Percentiles rank a stretch among this genome's conserved stretches.
phyloP scores from a whole-genome alignment of 2,113 vertebrate species.

The Varanus salvator region DNA sequence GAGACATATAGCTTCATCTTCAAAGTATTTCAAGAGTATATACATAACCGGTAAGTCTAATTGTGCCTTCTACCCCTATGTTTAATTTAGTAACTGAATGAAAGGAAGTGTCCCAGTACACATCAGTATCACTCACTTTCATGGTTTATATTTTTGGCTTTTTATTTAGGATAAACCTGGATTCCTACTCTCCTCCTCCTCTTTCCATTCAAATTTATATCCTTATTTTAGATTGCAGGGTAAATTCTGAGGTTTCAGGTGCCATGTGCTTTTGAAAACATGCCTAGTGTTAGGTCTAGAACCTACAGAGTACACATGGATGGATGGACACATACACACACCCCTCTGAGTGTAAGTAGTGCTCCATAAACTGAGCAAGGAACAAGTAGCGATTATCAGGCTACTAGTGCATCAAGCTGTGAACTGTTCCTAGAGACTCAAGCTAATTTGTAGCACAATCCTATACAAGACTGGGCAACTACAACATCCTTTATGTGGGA shows the following conservation, averaged over 20 bases:
- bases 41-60: neutral
- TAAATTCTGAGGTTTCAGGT: neutral
- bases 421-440: neutral
- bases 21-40: neutral
- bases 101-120: neutral
- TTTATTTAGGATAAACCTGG: neutral
- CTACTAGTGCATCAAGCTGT: neutral
- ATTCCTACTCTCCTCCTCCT: neutral
- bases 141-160: neutral
- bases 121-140: neutral
- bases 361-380: neutral
- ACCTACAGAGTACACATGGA: neutral
- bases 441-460: neutral
- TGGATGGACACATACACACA: neutral
- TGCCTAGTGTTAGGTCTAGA: neutral
- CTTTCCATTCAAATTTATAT: neutral
- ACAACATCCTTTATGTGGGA: too few relatives aligned
- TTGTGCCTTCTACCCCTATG: neutral
- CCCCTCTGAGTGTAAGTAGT: neutral
- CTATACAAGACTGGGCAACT: neutral
- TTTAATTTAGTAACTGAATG: neutral
- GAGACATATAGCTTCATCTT: neutral
- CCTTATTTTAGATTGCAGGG: neutral
- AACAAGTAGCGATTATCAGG: neutral
- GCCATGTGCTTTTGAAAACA: neutral